A percentile compares a stretch with the other conserved stretches of the same genome.
These are phyloP conservation scores for Tethya wilhelma DNA, from an alignment of 37 sponge, comb jelly and placozoan species.

Conservation along the genomic window DNA sequence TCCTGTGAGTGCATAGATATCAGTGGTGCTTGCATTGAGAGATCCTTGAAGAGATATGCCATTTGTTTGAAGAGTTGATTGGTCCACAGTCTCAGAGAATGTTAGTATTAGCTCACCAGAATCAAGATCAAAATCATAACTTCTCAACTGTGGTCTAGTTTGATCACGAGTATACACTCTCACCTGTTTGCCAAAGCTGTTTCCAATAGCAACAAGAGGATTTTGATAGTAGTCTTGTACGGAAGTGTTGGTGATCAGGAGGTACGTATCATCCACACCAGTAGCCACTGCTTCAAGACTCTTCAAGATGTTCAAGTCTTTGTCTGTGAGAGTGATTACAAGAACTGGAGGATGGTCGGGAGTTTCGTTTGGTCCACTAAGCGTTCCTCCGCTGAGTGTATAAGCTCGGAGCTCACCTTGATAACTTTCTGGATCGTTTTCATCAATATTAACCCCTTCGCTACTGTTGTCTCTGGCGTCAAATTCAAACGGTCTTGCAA, in stretches of 20 bases:
- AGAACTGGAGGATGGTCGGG: constrained; percentile 86
- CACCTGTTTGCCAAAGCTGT: constrained; percentile 43
- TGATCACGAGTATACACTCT: constrained; percentile 70
- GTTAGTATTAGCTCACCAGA: constrained; percentile 56
- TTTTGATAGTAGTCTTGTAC: constrained; percentile 55
- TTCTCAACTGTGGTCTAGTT: constrained; percentile 44
- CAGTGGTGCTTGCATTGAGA: constrained; percentile 1
- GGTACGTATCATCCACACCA: constrained; percentile 65
- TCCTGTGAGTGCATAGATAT: constrained; percentile 67
- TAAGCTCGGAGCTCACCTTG: constrained; percentile 56
- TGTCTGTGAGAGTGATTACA: constrained; percentile 44
- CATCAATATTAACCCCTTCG: constrained; percentile 41
- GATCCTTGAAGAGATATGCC: constrained; percentile 78
- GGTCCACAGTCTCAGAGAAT: constrained; percentile 89
- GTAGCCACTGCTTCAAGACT: constrained; percentile 88
- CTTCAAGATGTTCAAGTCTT: constrained; percentile 85
- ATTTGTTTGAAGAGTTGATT: constrained; percentile 39
- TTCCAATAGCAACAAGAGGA: constrained; percentile 23
- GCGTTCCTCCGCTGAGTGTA: constrained; percentile 48
- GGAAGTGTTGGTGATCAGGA: constrained; percentile 45
- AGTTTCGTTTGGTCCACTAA: constrained; percentile 51
- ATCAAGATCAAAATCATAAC: constrained; percentile 76
- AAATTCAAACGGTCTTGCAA: constrained; percentile 55
- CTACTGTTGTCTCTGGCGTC: constrained; percentile 45
- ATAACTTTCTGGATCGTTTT: constrained; percentile 46